A percentile compares a stretch with the other conserved stretches of the same genome.
phyloP scores from a whole-genome alignment of 2,797 vertebrate genomes.

The Sebastes matsubarae region DNA sequence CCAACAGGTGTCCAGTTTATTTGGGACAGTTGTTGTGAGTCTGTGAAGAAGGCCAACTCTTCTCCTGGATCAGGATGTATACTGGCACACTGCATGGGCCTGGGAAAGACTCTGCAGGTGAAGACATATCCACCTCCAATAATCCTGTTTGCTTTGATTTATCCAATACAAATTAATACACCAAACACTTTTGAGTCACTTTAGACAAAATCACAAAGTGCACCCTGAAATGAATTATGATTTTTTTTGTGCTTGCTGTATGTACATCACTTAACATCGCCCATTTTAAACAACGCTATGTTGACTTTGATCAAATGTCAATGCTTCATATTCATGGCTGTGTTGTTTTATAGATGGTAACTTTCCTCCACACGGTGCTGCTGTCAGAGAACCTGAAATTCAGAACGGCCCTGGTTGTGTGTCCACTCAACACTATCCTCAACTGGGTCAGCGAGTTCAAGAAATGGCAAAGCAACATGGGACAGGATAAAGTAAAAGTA shows the following conservation, averaged over 20 bases:
- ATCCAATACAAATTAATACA: neutral
- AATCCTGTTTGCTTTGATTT: neutral
- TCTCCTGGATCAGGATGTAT: slow-evolving; percentile 94
- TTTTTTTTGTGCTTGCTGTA: neutral
- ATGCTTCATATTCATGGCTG: neutral
- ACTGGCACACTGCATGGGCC: slow-evolving; percentile 97
- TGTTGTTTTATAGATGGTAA: slow-evolving; percentile 87
- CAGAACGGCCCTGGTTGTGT: slow-evolving; percentile 92
- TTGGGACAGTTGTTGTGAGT: slow-evolving; percentile 98
- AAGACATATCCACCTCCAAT: neutral
- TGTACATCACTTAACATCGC: neutral
- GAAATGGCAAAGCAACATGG: slow-evolving; percentile 91
- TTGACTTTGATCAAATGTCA: neutral
- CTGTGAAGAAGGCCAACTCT: slow-evolving; percentile 91
- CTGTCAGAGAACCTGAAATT: slow-evolving; percentile 87
- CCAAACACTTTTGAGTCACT: neutral
- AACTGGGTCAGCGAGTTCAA: slow-evolving; percentile 97
- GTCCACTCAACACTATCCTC: slow-evolving; percentile 95
- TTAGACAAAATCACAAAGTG: neutral
- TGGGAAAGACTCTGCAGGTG: slow-evolving; percentile 97
- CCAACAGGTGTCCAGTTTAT: slow-evolving; percentile 94
- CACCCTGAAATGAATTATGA: neutral
- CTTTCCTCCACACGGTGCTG: slow-evolving; percentile 94
- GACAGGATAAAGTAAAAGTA: slow-evolving; percentile 89
- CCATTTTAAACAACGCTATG: neutral